Evolutionary conservation across 2,113 vertebrate genomes (phyloP).

Genomic region (Megaleporinus macrocephalus): DNA sequence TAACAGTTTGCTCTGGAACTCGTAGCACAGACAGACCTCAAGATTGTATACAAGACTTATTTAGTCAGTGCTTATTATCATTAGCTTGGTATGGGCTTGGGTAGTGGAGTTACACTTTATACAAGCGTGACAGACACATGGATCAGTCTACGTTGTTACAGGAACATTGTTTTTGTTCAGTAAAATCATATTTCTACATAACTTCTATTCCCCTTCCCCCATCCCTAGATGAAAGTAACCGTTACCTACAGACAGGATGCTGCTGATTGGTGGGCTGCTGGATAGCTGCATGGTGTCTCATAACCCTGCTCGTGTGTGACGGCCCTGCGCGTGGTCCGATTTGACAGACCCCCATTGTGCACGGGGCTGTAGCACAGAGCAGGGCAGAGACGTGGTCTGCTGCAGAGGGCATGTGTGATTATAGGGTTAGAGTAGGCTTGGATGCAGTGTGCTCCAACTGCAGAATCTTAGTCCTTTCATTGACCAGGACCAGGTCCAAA

Average conservation of each 20-base stretch:
- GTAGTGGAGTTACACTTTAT: no score
- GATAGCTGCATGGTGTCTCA: constrained; percentile 69
- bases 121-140: no score
- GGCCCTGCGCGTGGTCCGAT: constrained; percentile 51
- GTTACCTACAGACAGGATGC: constrained; percentile 30
- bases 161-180: not conserved
- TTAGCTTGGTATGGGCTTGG: no score
- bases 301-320: constrained; percentile 50
- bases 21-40: no score
- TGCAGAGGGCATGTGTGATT: constrained; percentile 17
- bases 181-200: not conserved
- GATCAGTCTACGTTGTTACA: no score
- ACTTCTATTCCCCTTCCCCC: not conserved
- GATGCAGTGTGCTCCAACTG: not conserved
- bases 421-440: not conserved
- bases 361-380: constrained; percentile 3
- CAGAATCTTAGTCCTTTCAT: no score
- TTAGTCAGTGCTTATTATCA: no score
- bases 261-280: constrained; percentile 30
- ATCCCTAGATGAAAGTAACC: constrained; percentile 19
- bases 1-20: no score
- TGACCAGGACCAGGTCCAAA: no score
- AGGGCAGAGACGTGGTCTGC: not conserved
- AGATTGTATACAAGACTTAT: no score
- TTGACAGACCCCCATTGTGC: constrained; percentile 70